A percentile compares a stretch with the other conserved stretches of the same genome.
Evolutionary conservation across 1,140 invertebrate genomes (phyloP).

Genomic region (Bombus breviceps): DNA sequence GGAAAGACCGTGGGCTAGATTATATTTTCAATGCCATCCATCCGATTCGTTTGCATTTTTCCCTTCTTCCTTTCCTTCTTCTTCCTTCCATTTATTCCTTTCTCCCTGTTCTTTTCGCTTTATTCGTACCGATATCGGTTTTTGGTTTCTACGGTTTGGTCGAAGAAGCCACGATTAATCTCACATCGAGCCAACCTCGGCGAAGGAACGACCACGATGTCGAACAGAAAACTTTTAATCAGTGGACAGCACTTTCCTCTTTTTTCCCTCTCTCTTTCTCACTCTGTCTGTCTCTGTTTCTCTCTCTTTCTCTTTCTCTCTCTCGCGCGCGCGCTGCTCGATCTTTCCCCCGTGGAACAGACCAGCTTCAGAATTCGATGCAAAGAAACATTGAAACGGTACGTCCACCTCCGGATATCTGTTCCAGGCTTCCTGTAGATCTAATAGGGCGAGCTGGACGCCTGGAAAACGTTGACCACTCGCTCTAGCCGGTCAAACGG

Average conservation of each 20-base stretch:
- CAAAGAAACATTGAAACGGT: slow-evolving; percentile 73
- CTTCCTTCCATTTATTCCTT: not conserved
- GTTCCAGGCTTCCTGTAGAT: slow-evolving; percentile 63
- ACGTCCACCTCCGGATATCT: slow-evolving; percentile 63
- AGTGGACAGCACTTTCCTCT: slow-evolving; percentile 22
- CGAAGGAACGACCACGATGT: slow-evolving; percentile 34
- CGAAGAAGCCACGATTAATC: slow-evolving; percentile 42
- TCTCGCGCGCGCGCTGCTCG: not conserved
- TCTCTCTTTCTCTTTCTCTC: not conserved
- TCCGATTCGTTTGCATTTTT: slow-evolving; percentile 29
- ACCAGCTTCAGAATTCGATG: slow-evolving; percentile 62
- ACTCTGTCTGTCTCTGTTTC: not conserved
- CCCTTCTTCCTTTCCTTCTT: too few species aligned
- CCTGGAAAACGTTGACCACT: slow-evolving; percentile 73
- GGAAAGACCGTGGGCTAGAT: slow-evolving; percentile 54
- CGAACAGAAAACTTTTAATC: slow-evolving; percentile 58
- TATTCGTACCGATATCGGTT: slow-evolving; percentile 18
- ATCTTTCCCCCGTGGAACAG: slow-evolving; percentile 48
- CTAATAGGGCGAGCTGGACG: slow-evolving; percentile 63
- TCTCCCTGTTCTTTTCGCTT: not conserved
- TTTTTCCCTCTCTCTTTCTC: slow-evolving; percentile 6
- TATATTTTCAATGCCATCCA: slow-evolving; percentile 38
- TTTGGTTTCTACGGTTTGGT: slow-evolving; percentile 24
- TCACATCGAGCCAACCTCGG: slow-evolving; percentile 32
- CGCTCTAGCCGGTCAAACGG: slow-evolving; percentile 73